Conservation (phyloP, 2,797 vertebrate species). For the Myripristis jacobus region DNA sequence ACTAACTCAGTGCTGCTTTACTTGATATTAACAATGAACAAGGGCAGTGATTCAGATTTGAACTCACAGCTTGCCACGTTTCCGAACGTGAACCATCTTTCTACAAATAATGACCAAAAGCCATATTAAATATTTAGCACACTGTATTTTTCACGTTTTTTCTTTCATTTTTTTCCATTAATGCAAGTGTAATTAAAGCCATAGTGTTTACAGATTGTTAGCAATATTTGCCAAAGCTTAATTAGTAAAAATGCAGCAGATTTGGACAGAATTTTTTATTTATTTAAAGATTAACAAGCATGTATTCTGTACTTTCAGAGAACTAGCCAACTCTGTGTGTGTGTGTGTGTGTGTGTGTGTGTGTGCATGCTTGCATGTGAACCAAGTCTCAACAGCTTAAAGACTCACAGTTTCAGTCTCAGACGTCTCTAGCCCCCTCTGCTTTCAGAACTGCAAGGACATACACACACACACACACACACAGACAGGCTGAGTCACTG, state of each 20-base stretch:
- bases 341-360: conserved; percentile 18
- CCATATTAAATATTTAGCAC: too few species aligned
- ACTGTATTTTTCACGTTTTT: too few species aligned
- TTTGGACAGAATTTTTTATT: background rate
- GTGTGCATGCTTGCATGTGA: conserved; percentile 41
- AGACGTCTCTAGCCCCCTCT: too few species aligned
- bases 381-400: background rate
- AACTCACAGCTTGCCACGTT: background rate
- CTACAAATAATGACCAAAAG: too few species aligned
- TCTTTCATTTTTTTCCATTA: background rate
- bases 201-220: too few species aligned
- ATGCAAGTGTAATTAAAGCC: background rate
- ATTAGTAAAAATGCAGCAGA: background rate
- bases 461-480: conserved; percentile 13
- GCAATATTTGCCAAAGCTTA: background rate
- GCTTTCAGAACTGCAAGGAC: conserved; percentile 12
- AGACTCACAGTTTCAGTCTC: too few species aligned
- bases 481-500: conserved; percentile 69
- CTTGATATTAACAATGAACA: too few species aligned
- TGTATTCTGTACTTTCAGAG: background rate
- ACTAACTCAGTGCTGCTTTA: too few species aligned
- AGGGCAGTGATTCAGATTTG: background rate
- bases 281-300: background rate
- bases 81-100: background rate
- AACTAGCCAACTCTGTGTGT: background rate